phyloP scores from a whole-genome alignment of 2,113 vertebrate genomes.

The Ginglymostoma cirratum region DNA sequence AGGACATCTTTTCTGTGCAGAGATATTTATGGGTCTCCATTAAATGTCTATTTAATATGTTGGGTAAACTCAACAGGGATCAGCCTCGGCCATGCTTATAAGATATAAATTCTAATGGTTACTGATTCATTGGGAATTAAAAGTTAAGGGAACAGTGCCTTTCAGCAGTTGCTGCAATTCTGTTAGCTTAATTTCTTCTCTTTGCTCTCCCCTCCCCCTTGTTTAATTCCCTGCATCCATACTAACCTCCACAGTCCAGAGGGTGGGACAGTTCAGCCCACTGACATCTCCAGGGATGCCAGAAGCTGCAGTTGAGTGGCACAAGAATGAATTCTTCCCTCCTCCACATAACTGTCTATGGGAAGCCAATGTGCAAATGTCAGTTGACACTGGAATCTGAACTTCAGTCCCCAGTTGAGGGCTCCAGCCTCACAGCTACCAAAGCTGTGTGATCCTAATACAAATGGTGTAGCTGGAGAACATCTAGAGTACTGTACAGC shows the following conservation, averaged over 20 bases:
- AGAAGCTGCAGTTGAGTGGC: slow-evolving; percentile 15
- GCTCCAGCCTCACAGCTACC: background rate
- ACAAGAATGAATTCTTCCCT: slow-evolving; percentile 8
- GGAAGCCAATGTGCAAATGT: slow-evolving; percentile 2
- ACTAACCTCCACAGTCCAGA: background rate
- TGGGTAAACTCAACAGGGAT: background rate
- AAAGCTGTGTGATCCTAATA: background rate
- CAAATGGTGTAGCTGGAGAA: background rate
- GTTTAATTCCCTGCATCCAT: slow-evolving; percentile 35
- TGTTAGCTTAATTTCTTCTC: slow-evolving; percentile 31
- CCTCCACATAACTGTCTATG: background rate
- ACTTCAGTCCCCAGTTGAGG: background rate
- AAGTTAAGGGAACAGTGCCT: background rate
- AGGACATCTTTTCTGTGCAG: background rate
- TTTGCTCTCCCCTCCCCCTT: slow-evolving; percentile 15
- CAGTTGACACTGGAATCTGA: background rate
- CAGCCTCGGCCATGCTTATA: background rate
- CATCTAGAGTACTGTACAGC: background rate
- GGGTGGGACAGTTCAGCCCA: slow-evolving; percentile 27
- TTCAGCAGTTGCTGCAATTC: slow-evolving; percentile 11
- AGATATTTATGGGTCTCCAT: background rate
- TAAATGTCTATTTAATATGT: background rate
- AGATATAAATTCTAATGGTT: background rate
- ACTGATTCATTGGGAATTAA: slow-evolving; percentile 27
- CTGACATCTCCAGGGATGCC: slow-evolving; percentile 32